Conservation (phyloP, 2,113 vertebrate species). For the Pristiophorus japonicus region DNA sequence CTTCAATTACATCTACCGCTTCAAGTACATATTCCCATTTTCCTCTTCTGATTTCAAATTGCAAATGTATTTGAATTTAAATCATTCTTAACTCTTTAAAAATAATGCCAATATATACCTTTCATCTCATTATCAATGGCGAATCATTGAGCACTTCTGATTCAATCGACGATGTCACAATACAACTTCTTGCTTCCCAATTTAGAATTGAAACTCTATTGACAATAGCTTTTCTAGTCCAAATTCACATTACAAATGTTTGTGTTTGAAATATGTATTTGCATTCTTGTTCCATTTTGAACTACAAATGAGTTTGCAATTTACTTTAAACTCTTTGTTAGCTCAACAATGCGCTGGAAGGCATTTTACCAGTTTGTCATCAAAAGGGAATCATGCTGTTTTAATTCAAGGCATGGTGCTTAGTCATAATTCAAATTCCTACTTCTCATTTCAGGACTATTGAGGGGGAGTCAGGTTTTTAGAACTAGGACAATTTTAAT, state of each 20-base stretch:
- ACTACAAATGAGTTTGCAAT: neutral
- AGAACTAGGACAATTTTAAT: neutral
- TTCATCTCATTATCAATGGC: neutral
- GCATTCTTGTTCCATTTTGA: neutral
- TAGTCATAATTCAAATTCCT: neutral
- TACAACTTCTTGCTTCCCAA: neutral
- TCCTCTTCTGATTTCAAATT: neutral
- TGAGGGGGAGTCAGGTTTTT: neutral
- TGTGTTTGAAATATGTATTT: neutral
- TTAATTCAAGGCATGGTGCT: neutral
- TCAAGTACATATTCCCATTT: neutral
- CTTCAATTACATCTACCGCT: neutral
- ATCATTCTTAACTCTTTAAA: neutral
- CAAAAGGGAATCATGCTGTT: neutral
- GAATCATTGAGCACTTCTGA: neutral
- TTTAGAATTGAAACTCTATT: neutral
- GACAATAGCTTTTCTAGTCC: neutral
- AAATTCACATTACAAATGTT: neutral
- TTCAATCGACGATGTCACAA: neutral
- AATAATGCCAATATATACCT: neutral
- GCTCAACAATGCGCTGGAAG: neutral
- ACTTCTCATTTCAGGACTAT: neutral
- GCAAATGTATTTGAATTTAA: neutral
- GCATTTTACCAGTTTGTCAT: neutral
- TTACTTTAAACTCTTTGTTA: no score